These are phyloP conservation scores for Rhagologus leucostigma DNA, from an alignment of 2,113 vertebrate species.

Conservation along the genomic window DNA sequence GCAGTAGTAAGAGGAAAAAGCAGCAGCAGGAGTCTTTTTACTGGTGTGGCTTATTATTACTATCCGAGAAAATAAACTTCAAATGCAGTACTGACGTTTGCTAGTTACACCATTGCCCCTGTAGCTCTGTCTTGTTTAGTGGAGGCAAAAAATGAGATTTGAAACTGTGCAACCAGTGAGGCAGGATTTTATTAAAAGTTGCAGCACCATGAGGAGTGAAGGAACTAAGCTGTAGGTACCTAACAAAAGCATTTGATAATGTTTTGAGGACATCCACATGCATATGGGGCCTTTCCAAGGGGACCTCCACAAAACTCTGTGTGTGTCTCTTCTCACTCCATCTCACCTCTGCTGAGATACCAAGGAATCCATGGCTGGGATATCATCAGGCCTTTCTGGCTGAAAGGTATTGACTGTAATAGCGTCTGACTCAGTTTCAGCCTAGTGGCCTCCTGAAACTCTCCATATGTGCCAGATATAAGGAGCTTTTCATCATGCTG, in stretches of 20 bases:
- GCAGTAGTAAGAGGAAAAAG: neutral
- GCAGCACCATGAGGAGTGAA: neutral
- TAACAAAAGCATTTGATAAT: neutral
- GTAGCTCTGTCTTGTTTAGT: neutral
- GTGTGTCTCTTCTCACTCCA: neutral
- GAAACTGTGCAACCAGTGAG: neutral
- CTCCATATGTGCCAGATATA: neutral
- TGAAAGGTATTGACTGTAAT: neutral
- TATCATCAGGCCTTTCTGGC: neutral
- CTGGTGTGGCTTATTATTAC: neutral
- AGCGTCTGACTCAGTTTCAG: neutral
- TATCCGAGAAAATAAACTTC: neutral
- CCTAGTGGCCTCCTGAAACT: neutral
- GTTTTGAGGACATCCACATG: neutral
- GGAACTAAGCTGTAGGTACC: neutral
- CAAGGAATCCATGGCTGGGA: neutral
- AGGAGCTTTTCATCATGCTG: neutral
- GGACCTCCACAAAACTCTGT: neutral
- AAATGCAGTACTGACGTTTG: neutral
- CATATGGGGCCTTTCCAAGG: neutral
- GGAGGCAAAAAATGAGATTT: neutral
- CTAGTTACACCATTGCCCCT: neutral
- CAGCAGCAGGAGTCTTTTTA: neutral
- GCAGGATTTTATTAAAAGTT: neutral
- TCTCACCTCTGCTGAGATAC: neutral